These are phyloP conservation scores for Anolis carolinensis DNA, from an alignment of 2,113 vertebrate genomes.

Conservation along the genomic window DNA sequence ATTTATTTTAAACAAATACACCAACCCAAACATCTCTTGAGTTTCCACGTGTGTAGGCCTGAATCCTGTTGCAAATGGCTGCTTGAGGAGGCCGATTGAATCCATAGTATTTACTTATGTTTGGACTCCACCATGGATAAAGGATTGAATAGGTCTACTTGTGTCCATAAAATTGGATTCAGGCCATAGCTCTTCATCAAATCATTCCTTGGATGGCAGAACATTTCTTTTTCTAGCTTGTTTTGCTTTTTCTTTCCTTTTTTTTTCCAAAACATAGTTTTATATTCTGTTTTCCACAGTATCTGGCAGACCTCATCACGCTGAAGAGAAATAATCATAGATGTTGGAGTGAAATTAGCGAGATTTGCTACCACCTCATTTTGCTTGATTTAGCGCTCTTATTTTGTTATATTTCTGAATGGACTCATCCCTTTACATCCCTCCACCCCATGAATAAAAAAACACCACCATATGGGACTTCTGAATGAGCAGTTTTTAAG, in stretches of 20 bases:
- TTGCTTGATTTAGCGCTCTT: constrained; percentile 55
- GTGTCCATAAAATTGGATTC: too few relatives aligned
- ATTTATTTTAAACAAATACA: constrained; percentile 21
- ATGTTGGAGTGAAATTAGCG: constrained; percentile 37
- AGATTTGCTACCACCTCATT: constrained; percentile 43
- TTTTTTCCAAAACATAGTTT: constrained; percentile 19
- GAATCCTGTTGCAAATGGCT: too few relatives aligned
- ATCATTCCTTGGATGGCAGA: constrained; percentile 45
- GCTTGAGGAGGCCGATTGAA: too few relatives aligned
- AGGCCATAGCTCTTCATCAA: constrained; percentile 36
- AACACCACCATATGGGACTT: constrained; percentile 1
- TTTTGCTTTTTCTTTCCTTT: constrained; percentile 47
- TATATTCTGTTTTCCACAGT: constrained; percentile 63
- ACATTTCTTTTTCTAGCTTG: constrained; percentile 43
- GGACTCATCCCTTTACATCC: constrained; percentile 18
- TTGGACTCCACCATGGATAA: too few relatives aligned
- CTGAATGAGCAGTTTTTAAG: constrained; percentile 50
- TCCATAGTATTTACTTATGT: too few relatives aligned
- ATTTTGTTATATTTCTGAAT: constrained; percentile 37
- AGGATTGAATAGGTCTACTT: too few relatives aligned
- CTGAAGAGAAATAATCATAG: constrained; percentile 47
- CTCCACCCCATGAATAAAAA: neutral
- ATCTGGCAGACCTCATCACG: constrained; percentile 58
- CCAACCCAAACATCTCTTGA: constrained; percentile 32
- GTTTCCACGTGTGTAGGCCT: constrained; percentile 26